Base-by-base conservation (phyloP, 2,113 vertebrate genomes). In the Esox niger region DNA sequence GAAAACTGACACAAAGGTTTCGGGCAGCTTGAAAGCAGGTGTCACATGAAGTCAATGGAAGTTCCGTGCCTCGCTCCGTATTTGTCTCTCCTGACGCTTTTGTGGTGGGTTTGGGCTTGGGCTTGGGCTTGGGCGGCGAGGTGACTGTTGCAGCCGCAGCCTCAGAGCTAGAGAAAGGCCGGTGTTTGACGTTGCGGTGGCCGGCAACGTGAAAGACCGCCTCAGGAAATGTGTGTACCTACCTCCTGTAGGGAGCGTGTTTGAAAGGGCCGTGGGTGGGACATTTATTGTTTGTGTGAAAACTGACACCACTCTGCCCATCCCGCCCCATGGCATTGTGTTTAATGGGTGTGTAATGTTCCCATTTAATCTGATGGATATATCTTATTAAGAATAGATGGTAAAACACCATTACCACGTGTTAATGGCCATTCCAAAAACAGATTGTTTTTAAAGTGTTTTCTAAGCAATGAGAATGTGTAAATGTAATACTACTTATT, bases 1-100 rank as follows among this genome's bases (percentile, higher is more conserved):
- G 62, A 62, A n/a, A n/a, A 76, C 79, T 6, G 29, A 26, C 29
- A 74, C 73, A 68, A 73, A 59, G 55, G 62, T 32, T 57, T 58
- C 58, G 13, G 31, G 58, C 74, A 69, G 74, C 81, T 77, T 73
- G 55, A 76, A 26, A 84, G 83, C 89, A 91, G 90, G 88, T 91
- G 89, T 83, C 74, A 69, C 82, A 83, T 86, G 63, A 80, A 87
- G 84, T 79, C 68, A 72, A 76, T 79, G 55, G 64, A 74, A 31
- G 20, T 76, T 86, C 75, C 79, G 77, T 77, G 78, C 81, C 75
- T 68, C n/a, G 75, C 71, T 82, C 76, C 68, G 63, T 84, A 66
- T 88, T 84, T 86, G 74, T 75, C 57, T 73, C 79, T 68, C 70
- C 25, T 49, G 68, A 73, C 62, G 79, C 86, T 83, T 82, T 81